phyloP scores from a whole-genome alignment of 2,888 invertebrate species.

The Melipona bicolor region DNA sequence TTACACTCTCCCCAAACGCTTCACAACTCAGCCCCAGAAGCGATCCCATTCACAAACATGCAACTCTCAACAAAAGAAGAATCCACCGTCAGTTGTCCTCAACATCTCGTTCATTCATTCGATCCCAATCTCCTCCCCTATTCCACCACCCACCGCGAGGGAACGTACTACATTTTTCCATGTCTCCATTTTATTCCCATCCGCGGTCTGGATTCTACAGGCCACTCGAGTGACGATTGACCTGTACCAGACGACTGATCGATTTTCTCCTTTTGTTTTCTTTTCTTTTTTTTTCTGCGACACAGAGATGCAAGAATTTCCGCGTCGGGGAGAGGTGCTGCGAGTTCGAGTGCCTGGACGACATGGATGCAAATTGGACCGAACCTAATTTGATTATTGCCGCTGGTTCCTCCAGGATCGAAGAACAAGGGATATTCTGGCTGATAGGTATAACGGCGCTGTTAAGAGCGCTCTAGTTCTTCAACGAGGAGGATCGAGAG shows the following conservation, averaged over 20 bases:
- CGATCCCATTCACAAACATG: slow-evolving; percentile 4
- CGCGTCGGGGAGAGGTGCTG: slow-evolving; percentile 94
- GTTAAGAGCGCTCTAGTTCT: slow-evolving; percentile 62
- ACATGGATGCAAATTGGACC: slow-evolving; percentile 76
- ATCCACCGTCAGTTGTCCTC: slow-evolving; percentile 9
- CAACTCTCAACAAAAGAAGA: neutral
- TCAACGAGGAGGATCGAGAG: neutral
- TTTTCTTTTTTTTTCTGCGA: neutral
- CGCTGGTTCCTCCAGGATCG: slow-evolving; percentile 64
- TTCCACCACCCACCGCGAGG: accelerated
- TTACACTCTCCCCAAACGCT: neutral
- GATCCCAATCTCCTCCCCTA: neutral
- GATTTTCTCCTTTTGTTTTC: neutral
- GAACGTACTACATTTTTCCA: neutral
- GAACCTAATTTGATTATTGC: slow-evolving; percentile 77
- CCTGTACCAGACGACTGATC: slow-evolving; percentile 8
- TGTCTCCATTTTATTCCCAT: slow-evolving; percentile 4
- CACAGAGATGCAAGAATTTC: slow-evolving; percentile 94
- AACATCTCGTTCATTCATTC: slow-evolving; percentile 12
- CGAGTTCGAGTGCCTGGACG: slow-evolving; percentile 94
- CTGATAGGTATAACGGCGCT: slow-evolving; percentile 54
- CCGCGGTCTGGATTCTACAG: slow-evolving; percentile 4
- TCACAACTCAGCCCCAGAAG: neutral
- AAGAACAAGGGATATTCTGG: slow-evolving; percentile 41
- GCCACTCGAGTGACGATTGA: slow-evolving; percentile 26